phyloP scores from a whole-genome alignment of 1,140 invertebrate species.

The Marisa cornuarietis region DNA sequence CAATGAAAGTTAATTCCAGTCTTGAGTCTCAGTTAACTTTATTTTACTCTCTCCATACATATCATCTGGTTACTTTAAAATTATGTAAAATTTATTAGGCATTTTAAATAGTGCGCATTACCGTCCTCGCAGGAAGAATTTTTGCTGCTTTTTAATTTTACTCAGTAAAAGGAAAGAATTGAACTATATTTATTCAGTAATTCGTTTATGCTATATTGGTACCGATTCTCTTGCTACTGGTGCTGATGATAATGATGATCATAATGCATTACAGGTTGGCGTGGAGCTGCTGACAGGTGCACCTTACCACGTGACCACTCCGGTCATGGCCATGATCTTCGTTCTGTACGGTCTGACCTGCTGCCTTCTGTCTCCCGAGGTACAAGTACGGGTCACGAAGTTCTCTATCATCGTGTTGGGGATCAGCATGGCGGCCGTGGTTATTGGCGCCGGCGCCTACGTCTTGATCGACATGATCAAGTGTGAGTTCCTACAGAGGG shows the following conservation, averaged over 20 bases:
- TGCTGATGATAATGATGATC: no score
- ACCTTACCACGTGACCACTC: constrained; percentile 21
- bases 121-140: no score
- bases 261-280: constrained; percentile 4
- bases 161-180: rapidly evolving
- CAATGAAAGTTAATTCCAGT: constrained; percentile 10
- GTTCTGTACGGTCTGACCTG: constrained; percentile 32
- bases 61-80: no score
- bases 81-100: no score
- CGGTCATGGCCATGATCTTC: constrained; percentile 22
- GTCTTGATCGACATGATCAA: constrained; percentile 31
- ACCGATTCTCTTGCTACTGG: no score
- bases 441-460: constrained; percentile 32
- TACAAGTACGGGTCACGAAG: constrained; percentile 25
- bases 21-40: neutral
- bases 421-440: constrained; percentile 26
- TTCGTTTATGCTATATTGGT: no score
- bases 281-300: constrained; percentile 34
- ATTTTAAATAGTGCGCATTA: no score
- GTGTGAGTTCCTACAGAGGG: constrained; percentile 18
- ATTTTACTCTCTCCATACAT: no score
- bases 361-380: constrained; percentile 9
- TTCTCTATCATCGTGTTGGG: constrained; percentile 30
- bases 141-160: no score
- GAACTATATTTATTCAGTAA: no score